Conservation (phyloP, 2,797 vertebrate species). For the Anabacerthia variegaticeps region DNA sequence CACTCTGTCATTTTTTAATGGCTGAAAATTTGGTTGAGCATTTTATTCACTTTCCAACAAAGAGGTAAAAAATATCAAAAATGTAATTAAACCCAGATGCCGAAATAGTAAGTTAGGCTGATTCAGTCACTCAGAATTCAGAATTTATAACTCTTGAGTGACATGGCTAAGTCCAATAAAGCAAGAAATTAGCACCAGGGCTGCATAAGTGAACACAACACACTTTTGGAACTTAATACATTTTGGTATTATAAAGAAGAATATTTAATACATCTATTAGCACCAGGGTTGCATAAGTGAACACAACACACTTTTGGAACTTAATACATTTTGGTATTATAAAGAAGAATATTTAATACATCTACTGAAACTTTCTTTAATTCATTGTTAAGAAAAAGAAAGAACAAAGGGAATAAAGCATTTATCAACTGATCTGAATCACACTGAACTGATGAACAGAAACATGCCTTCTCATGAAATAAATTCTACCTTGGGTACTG, state of each 20-base stretch:
- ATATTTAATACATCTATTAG: neutral
- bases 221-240: neutral
- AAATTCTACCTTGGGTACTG: neutral
- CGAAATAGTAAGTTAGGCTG: neutral
- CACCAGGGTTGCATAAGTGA: neutral
- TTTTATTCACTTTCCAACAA: conserved; percentile 14
- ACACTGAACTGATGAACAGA: neutral
- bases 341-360: neutral
- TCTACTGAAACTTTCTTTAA: neutral
- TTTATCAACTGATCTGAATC: neutral
- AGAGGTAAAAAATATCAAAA: neutral
- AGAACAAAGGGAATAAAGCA: neutral
- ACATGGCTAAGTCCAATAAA: conserved; percentile 6
- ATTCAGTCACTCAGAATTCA: neutral
- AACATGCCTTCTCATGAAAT: fast-evolving
- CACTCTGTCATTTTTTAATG: neutral
- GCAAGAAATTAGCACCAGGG: neutral
- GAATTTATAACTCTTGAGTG: neutral
- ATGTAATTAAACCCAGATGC: neutral
- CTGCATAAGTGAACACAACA: neutral
- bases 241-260: neutral
- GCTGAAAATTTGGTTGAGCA: neutral
- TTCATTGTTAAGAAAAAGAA: neutral
- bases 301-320: neutral
- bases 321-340: neutral